Evolutionary conservation across 2,113 vertebrate genomes (phyloP).

Genomic region (Polypterus senegalus): DNA sequence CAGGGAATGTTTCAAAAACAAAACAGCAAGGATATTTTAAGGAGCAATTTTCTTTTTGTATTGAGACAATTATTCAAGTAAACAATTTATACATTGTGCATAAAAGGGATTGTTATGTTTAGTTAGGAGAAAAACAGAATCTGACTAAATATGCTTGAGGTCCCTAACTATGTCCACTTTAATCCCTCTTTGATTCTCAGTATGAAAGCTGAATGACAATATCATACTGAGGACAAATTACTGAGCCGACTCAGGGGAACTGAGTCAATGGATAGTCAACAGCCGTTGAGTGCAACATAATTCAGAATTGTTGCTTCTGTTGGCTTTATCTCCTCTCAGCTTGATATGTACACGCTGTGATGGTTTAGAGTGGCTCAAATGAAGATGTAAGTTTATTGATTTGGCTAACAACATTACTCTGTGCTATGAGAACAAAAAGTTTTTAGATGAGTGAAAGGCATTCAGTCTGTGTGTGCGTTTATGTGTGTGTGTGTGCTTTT

Average conservation of each 20-base stretch:
- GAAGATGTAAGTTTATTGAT: conserved; percentile 21
- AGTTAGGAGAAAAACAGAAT: background rate
- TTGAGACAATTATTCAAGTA: no score
- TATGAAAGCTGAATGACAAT: conserved; percentile 1
- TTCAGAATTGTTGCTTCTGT: conserved; percentile 3
- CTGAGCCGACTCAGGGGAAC: conserved; percentile 12
- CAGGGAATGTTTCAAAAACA: no score
- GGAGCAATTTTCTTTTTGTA: no score
- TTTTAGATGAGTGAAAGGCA: no score
- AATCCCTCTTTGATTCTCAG: conserved; percentile 13
- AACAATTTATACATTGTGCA: no score
- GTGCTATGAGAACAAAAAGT: background rate
- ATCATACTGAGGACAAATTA: conserved; percentile 12
- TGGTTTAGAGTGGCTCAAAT: conserved; percentile 22
- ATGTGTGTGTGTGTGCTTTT: no score
- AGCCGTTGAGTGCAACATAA: conserved; percentile 15
- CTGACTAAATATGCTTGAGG: conserved; percentile 10
- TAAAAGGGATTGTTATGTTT: no score
- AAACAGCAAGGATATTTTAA: no score
- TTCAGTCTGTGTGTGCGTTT: no score
- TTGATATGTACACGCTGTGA: conserved; percentile 2
- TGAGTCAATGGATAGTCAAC: conserved; percentile 18
- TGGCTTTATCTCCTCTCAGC: conserved; percentile 5
- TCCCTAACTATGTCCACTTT: conserved; percentile 1
- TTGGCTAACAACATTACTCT: conserved; percentile 12